These are phyloP conservation scores for Sialis lutaria DNA, from an alignment of 2,888 invertebrate genomes.

Conservation along the genomic window DNA sequence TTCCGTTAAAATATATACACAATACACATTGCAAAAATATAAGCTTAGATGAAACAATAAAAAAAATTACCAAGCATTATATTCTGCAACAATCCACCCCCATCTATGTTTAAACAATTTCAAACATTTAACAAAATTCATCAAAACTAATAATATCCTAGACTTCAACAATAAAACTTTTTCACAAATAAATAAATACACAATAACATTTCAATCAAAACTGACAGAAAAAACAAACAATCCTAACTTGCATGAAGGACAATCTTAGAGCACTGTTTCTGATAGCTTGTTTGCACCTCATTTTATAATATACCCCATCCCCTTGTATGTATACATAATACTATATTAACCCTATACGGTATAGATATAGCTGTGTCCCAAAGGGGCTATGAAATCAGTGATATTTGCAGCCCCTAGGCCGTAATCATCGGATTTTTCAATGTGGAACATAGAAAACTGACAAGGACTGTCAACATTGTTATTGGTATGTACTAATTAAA, in stretches of 20 bases:
- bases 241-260: neutral
- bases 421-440: conserved; percentile 17
- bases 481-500: too few species aligned
- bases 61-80: too few species aligned
- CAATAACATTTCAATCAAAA: neutral
- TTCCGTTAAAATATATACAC: too few species aligned
- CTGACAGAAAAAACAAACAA: neutral
- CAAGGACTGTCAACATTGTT: too few species aligned
- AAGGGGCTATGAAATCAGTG: conserved; percentile 44
- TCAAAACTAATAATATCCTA: neutral
- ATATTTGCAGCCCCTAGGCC: conserved; percentile 39
- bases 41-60: too few species aligned
- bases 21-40: too few species aligned
- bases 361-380: conserved; percentile 24
- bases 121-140: too few species aligned
- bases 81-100: too few species aligned
- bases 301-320: neutral
- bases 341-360: neutral
- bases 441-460: neutral
- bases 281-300: neutral
- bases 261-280: neutral
- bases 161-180: neutral
- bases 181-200: neutral
- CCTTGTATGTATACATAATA: neutral
- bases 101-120: too few species aligned